Base-by-base conservation (phyloP, 2,797 vertebrate genomes). In the Platyrinchus mystaceus region DNA sequence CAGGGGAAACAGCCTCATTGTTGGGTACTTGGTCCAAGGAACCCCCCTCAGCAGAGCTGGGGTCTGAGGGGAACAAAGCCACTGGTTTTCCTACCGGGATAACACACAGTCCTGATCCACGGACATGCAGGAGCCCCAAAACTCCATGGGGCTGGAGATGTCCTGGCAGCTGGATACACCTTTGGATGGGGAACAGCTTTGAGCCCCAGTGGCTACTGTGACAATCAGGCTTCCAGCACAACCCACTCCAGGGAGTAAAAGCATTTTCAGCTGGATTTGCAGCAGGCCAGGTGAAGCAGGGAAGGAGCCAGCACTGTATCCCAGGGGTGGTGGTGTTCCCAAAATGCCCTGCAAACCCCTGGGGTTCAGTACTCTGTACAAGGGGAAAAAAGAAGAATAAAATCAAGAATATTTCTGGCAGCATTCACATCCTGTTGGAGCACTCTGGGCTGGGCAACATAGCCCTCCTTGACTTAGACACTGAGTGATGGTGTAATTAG, bases 381-480 rank as follows among this genome's bases (percentile, higher is more conserved):
- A 85, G 9, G 28, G 22, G 23, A 7, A 52, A 37, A 39, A 27
- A 47, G 8, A 11, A 21, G 19, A 76, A 37, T 20, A 26, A 73
- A 60, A 52, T 11, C 2, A 10, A 39, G 26, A 39, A 36, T 1
- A 2, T 7, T 80, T 64, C 28, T 44, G 39, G 46, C 79, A 87
- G n/a, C 18, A 1, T 23, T 84, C 56, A 37, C 32, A 41, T 36
- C 20, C 26, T 10, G 17, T 27, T 5, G 0, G 8, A 60, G 68
- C 9, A 3, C 66, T 32, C 0, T 0, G 50, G 23, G 58, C 21
- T 13, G 2, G 37, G 62, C 1, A 0, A 10, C 7, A 28, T 24
- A 55, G 78, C 39, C 16, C n/a, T 84, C 56, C 69, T 43, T 14
- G 0, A 44, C 3, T 3, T 14, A 17, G 7, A 6, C 0, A 0